Percentiles rank a stretch among this genome's conserved stretches.
Conservation (phyloP, 2,797 vertebrate species). For the Neosalanx taihuensis region DNA sequence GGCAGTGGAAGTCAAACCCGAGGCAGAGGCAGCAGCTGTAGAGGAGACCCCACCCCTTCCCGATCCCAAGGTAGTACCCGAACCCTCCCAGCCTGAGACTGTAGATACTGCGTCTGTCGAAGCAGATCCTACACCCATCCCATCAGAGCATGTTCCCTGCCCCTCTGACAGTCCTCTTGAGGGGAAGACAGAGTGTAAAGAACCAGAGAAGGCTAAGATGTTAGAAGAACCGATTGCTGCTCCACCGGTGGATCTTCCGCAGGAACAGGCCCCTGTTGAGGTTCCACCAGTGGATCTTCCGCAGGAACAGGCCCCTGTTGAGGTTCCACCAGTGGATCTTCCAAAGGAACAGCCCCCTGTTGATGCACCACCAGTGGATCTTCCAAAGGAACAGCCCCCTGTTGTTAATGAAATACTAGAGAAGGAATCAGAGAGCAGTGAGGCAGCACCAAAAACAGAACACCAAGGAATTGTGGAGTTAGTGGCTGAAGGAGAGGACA, state of each 20-base stretch:
- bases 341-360: slow-evolving; percentile 19
- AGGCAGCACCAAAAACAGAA: slow-evolving; percentile 38
- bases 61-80: slow-evolving; percentile 57
- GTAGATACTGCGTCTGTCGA: slow-evolving; percentile 28
- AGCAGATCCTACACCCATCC: slow-evolving; percentile 24
- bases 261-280: slow-evolving; percentile 2
- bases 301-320: too few relatives aligned
- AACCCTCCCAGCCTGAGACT: slow-evolving; percentile 38
- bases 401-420: slow-evolving; percentile 43
- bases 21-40: slow-evolving; percentile 59
- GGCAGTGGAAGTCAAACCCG: slow-evolving; percentile 63
- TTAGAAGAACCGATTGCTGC: neutral
- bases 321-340: neutral
- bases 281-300: too few relatives aligned
- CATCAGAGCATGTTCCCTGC: slow-evolving; percentile 35
- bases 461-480: slow-evolving; percentile 32
- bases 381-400: slow-evolving; percentile 31
- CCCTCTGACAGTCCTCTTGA: slow-evolving; percentile 33
- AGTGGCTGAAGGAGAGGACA: slow-evolving; percentile 25
- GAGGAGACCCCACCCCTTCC: slow-evolving; percentile 49
- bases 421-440: slow-evolving; percentile 25
- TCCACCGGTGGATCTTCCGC: neutral
- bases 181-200: slow-evolving; percentile 44
- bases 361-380: slow-evolving; percentile 9
- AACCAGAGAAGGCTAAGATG: slow-evolving; percentile 28